Conservation (phyloP, 2,113 vertebrate genomes). For the Pogona vitticeps region DNA sequence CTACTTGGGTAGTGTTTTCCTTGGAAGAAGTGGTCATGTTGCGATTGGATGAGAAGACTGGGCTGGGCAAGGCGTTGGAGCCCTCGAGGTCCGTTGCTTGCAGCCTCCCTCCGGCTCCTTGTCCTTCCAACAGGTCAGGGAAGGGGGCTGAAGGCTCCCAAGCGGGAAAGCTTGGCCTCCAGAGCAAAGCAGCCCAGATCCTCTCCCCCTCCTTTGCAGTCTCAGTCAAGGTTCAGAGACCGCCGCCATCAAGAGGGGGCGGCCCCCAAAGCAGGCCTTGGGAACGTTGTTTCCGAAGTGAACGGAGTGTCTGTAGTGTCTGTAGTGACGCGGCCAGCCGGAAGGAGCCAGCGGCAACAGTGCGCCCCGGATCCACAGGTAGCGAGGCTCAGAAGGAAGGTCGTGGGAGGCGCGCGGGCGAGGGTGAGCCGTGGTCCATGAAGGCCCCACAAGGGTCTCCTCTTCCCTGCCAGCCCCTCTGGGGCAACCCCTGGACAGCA, state of each 20-base stretch:
- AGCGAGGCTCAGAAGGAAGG: slow-evolving; percentile 31
- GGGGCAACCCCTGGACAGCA: not conserved
- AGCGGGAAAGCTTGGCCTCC: too few species aligned
- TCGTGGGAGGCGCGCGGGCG: slow-evolving; percentile 51
- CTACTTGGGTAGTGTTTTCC: slow-evolving; percentile 51
- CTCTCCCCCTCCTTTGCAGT: slow-evolving; percentile 77
- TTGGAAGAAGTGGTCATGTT: slow-evolving; percentile 54
- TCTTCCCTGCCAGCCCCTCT: not conserved
- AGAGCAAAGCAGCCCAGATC: slow-evolving; percentile 50
- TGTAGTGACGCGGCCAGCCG: too few species aligned
- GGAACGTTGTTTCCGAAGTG: slow-evolving; percentile 55
- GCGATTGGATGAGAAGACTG: too few species aligned
- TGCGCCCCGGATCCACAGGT: slow-evolving; percentile 54
- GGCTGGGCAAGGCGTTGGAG: too few species aligned
- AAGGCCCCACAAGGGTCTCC: slow-evolving; percentile 56
- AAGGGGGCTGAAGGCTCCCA: too few species aligned
- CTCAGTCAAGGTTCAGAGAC: slow-evolving; percentile 59
- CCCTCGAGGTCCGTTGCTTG: too few species aligned
- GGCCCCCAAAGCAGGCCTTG: slow-evolving; percentile 37
- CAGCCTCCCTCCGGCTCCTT: too few species aligned
- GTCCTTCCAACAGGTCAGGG: too few species aligned
- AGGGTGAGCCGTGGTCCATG: slow-evolving; percentile 23
- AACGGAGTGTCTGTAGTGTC: slow-evolving; percentile 48
- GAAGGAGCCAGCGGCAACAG: slow-evolving; percentile 54
- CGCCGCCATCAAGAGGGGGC: slow-evolving; percentile 58